phyloP scores from a whole-genome alignment of 2,888 invertebrate species.

The Drosophila villosipedis region DNA sequence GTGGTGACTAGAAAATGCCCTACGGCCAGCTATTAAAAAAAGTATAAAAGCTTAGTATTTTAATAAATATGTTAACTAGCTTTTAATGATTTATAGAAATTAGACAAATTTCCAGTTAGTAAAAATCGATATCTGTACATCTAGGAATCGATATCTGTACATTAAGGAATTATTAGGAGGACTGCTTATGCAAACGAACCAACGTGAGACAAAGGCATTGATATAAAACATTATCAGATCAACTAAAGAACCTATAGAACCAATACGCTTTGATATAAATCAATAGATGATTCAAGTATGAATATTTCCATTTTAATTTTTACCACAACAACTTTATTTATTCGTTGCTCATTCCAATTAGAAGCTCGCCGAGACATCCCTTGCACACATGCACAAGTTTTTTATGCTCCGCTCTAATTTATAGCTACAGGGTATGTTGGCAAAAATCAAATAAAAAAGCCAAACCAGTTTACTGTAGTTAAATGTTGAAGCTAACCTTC shows the following conservation, averaged over 20 bases:
- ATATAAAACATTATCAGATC: no score
- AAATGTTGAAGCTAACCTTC: conserved; percentile 64
- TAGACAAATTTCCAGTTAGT: background rate
- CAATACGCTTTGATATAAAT: background rate
- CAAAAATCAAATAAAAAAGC: conserved; percentile 17
- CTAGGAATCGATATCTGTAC: background rate
- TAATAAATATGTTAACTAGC: background rate
- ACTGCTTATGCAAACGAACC: no score
- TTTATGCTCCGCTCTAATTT: background rate
- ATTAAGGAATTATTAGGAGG: background rate
- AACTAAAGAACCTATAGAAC: background rate
- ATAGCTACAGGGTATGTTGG: conserved; percentile 18
- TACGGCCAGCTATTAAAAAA: background rate
- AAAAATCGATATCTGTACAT: background rate
- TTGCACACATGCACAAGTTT: background rate
- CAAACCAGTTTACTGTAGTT: conserved; percentile 51
- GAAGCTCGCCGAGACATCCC: background rate
- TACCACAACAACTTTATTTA: background rate
- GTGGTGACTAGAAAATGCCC: background rate
- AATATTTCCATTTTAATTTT: background rate
- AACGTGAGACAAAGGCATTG: no score
- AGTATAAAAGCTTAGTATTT: background rate
- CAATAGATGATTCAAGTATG: background rate
- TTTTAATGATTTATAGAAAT: background rate
- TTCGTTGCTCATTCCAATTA: background rate